Base-by-base conservation (phyloP, 2,888 invertebrate genomes). In the Megaustenia siamemsis region DNA sequence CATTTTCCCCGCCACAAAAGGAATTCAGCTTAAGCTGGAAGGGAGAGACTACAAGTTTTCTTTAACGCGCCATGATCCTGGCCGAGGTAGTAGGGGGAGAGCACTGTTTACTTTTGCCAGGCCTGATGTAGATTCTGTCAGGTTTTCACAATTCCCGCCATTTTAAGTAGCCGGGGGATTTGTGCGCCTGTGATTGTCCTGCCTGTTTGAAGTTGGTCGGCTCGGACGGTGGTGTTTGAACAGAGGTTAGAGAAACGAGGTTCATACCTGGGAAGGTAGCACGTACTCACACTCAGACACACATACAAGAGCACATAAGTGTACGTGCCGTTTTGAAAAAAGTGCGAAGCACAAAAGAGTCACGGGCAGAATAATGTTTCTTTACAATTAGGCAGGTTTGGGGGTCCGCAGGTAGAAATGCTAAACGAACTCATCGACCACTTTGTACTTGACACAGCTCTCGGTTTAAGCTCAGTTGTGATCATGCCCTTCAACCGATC, bases 161-260 rank as follows among this genome's bases (percentile, higher is more conserved):
- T 38, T 80, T 69, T 21, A 77, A 28, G 18, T 38, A 40, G 63
- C 60, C 38, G n/a, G 12, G 0, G 49, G 60, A 63, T 77, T 60
- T 18, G 15, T 28, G 43, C 53, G 75, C 32, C 28, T n/a, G 24
- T 40, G 60, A 43, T 43, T 63, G 56, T 28, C 12, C 40, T 77
- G 4, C 40, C 63, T 60, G 28, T 76, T 63, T 77, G 77, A 77
- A 77, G 77, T 77, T 60, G n/a, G 43, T 77, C 63, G 77, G 60
- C 18, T 63, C 10, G 63, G 77, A n/a, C 28, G 77, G 38, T 28
- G n/a, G 40, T 77, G 56, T 77, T 60, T 40, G 77, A 63, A 77
- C 60, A 77, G 63, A 63, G 28, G 63, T 24, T 28, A 63, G 40
- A 24, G 40, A 69, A 24, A 40, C 63, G 24, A 77, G n/a, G 60